Evolutionary conservation across 1,140 invertebrate genomes (phyloP).

Genomic region (Caenorhabditis briggsae): DNA sequence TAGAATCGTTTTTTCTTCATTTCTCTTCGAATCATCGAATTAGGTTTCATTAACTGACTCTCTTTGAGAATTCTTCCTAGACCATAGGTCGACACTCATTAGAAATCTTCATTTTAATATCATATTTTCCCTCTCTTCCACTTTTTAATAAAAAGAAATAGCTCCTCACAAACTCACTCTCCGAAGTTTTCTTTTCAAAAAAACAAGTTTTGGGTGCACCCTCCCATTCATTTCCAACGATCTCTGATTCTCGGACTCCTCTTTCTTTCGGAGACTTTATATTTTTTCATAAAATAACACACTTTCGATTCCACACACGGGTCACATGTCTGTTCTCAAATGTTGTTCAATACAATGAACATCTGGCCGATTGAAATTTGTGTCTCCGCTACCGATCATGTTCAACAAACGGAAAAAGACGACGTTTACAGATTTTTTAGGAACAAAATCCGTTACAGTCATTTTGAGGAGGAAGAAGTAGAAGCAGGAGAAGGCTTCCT

Average conservation of each 20-base stretch:
- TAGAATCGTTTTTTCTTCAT: not conserved
- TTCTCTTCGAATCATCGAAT: slow-evolving; percentile 23
- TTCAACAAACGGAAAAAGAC: slow-evolving; percentile 26
- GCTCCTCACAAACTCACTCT: too few relatives aligned
- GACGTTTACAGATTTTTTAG: not conserved
- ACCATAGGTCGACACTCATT: not conserved
- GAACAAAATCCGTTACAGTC: not conserved
- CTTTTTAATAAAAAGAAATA: not conserved
- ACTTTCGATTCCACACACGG: slow-evolving; percentile 5
- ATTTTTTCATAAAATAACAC: slow-evolving; percentile 36
- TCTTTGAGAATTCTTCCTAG: slow-evolving; percentile 2
- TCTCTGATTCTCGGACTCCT: slow-evolving; percentile 39
- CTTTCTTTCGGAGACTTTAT: not conserved
- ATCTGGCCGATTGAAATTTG: not conserved
- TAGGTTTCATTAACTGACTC: not conserved
- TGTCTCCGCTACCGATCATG: not conserved
- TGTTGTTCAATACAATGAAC: slow-evolving; percentile 10
- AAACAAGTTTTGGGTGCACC: not conserved
- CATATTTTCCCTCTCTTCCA: not conserved
- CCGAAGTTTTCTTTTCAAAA: not conserved
- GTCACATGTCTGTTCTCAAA: not conserved
- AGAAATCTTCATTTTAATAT: too few relatives aligned
- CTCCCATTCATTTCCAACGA: slow-evolving; percentile 19
- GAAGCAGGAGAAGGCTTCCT: too few relatives aligned
- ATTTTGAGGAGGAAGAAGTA: not conserved